These are phyloP conservation scores for Troides oblongomaculatus DNA, from an alignment of 2,888 invertebrate species.

Conservation along the genomic window DNA sequence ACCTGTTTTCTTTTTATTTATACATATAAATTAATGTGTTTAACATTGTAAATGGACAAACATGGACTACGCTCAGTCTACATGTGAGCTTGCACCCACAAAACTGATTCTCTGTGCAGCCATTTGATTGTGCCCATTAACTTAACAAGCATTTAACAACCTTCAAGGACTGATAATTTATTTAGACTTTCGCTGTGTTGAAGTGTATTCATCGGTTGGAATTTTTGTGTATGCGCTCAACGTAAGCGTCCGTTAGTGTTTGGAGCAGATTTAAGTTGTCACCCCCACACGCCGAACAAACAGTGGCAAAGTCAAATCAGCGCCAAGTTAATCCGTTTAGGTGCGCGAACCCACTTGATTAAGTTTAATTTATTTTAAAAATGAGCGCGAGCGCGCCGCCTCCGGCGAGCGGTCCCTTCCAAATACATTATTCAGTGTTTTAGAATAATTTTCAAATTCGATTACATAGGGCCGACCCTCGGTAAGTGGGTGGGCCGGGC, in stretches of 20 bases:
- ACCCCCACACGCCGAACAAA: constrained; percentile 71
- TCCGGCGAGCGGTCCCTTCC: constrained; percentile 70
- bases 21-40: no score
- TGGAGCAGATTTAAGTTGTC: constrained; percentile 65
- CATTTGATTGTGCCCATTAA: no score
- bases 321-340: constrained; percentile 79
- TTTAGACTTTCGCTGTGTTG: no score
- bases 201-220: neutral
- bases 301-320: constrained; percentile 75
- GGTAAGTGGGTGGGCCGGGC: constrained; percentile 59
- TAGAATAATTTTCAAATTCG: constrained; percentile 81
- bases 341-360: constrained; percentile 80
- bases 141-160: neutral
- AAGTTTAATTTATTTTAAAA: constrained; percentile 81
- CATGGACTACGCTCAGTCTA: no score
- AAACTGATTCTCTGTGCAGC: no score
- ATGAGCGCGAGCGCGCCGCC: constrained; percentile 72
- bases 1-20: no score
- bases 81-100: no score
- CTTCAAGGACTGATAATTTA: neutral
- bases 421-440: constrained; percentile 81
- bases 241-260: constrained; percentile 60
- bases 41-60: no score
- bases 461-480: constrained; percentile 80
- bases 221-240: constrained; percentile 34